Percentiles rank a stretch among this genome's conserved stretches.
Evolutionary conservation across 2,888 invertebrate species (phyloP).

Genomic region (Melipona bicolor): DNA sequence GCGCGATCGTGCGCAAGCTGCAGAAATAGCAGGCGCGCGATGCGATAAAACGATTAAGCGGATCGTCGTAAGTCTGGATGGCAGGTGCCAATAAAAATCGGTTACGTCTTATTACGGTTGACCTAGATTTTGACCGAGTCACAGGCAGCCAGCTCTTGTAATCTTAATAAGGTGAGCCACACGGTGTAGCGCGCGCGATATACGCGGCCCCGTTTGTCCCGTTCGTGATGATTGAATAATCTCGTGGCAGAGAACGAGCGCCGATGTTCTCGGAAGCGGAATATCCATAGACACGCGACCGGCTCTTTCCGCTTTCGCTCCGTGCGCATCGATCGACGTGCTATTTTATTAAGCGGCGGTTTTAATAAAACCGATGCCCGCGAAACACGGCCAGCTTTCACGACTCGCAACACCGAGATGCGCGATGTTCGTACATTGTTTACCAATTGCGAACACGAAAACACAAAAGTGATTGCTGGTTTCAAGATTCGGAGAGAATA

Average conservation of each 20-base stretch:
- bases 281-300: conserved; percentile 30
- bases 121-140: conserved; percentile 51
- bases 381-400: conserved; percentile 14
- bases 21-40: conserved; percentile 32
- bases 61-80: conserved; percentile 48
- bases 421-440: background rate
- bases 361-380: conserved; percentile 7
- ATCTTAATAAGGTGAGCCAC: conserved; percentile 56
- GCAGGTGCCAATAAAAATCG: conserved; percentile 68
- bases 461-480: background rate
- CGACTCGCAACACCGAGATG: background rate
- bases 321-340: conserved; percentile 6
- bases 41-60: conserved; percentile 53
- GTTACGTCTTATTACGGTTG: conserved; percentile 56
- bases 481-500: background rate
- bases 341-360: conserved; percentile 22
- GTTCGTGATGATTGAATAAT: conserved; percentile 52
- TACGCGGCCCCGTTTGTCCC: conserved; percentile 24
- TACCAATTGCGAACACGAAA: background rate
- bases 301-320: conserved; percentile 38
- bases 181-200: conserved; percentile 10
- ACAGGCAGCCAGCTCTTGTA: conserved; percentile 35
- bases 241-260: conserved; percentile 38
- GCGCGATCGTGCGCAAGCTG: conserved; percentile 43
- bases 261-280: conserved; percentile 21